Percentiles rank a stretch among this genome's conserved stretches.
Conservation (phyloP, 2,888 invertebrate genomes). For the Orchesellides sinensis region DNA sequence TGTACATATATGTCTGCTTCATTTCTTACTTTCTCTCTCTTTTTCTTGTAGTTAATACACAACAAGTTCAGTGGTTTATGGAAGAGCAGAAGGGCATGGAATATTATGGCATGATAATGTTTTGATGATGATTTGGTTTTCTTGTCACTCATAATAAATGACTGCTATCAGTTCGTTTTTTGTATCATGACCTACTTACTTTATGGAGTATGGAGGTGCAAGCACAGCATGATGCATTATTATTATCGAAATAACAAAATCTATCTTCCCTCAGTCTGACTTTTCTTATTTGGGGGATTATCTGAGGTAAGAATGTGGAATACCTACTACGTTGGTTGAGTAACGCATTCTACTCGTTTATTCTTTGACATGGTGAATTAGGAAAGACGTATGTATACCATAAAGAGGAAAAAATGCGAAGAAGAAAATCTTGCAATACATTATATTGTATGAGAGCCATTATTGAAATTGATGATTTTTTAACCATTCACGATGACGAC, state of each 20-base stretch:
- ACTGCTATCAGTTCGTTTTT: constrained; percentile 43
- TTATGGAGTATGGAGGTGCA: constrained; percentile 49
- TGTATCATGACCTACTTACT: constrained; percentile 49
- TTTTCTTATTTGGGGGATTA: neutral
- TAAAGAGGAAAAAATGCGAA: neutral
- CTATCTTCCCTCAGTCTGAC: neutral
- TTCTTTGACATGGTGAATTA: too few relatives aligned
- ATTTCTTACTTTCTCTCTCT: neutral
- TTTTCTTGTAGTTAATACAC: neutral
- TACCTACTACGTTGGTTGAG: too few relatives aligned
- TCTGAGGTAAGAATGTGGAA: too few relatives aligned
- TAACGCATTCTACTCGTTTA: too few relatives aligned
- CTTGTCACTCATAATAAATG: constrained; percentile 56
- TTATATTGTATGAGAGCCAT: neutral
- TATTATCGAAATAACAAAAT: constrained; percentile 27
- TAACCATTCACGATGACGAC: constrained; percentile 1
- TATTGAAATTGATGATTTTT: constrained; percentile 51
- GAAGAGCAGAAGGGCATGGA: neutral
- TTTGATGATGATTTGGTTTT: constrained; percentile 49
- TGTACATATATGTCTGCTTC: too few relatives aligned
- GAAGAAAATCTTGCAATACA: neutral
- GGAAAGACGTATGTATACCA: too few relatives aligned
- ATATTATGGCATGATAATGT: constrained; percentile 39
- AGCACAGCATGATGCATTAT: constrained; percentile 18
- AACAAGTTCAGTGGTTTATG: neutral